These are phyloP conservation scores for Coptodon rendalli DNA, from an alignment of 2,113 vertebrate species.

Conservation along the genomic window DNA sequence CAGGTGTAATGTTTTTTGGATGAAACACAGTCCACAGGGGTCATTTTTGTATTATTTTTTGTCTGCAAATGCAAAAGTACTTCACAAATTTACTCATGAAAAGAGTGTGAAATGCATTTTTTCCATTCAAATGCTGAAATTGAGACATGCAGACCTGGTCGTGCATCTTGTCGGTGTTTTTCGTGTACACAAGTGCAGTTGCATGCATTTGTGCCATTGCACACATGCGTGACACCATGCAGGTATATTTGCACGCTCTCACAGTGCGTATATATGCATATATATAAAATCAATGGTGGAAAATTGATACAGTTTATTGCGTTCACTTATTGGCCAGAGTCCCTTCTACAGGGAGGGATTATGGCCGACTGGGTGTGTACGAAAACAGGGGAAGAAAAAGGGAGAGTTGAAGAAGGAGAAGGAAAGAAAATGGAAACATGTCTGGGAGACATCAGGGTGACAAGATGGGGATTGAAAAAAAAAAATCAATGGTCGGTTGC, in stretches of 20 bases:
- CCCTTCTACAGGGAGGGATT: constrained; percentile 57
- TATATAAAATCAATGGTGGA: constrained; percentile 59
- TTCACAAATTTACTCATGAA: neutral
- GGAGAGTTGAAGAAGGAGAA: constrained; percentile 32
- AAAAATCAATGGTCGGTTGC: neutral
- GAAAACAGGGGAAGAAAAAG: constrained; percentile 32
- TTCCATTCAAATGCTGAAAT: constrained; percentile 29
- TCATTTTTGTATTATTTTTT: neutral
- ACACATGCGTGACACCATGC: constrained; percentile 6
- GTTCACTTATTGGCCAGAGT: constrained; percentile 57
- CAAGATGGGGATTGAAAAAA: constrained; percentile 21
- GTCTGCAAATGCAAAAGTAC: neutral
- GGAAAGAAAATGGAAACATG: constrained; percentile 58
- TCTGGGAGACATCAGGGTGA: constrained; percentile 22
- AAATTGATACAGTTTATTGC: constrained; percentile 59
- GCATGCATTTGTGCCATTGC: constrained; percentile 1
- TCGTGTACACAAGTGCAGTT: neutral
- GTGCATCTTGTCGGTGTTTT: neutral
- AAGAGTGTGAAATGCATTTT: neutral
- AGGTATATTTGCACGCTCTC: constrained; percentile 19
- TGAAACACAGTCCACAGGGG: neutral
- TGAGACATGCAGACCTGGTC: constrained; percentile 7
- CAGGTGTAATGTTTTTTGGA: neutral
- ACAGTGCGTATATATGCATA: constrained; percentile 28
- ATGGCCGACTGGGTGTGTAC: constrained; percentile 72